Base-by-base conservation (phyloP, 2,113 vertebrate species). In the Pelecanus crispus region DNA sequence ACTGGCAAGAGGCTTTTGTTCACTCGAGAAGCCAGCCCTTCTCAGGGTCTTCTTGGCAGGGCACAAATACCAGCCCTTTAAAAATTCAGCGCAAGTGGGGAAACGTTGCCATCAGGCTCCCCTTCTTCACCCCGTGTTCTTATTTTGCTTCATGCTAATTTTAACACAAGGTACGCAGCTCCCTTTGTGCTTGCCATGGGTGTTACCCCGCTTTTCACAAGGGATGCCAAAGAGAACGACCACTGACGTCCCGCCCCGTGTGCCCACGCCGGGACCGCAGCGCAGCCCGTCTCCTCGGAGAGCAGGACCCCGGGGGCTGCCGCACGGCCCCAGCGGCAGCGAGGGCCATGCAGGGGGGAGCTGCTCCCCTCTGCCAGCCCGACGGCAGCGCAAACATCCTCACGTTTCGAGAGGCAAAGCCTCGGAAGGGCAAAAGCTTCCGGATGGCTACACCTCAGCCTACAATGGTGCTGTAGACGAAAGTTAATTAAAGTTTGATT, bases 401-500 rank as follows among this genome's bases (percentile, higher is more conserved):
- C 70, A 22, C 1, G 0, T 77, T 92, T 86, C 17, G 29, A 81
- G 71, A 86, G 56, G n/a, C 56, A 87, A 81, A 53, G 81, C 89
- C 90, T 92, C 17, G 8, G 40, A 84, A 84, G 45, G 50, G 96
- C 90, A 94, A 84, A 86, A 32, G 17, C 68, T 83, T 94, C 81
- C 7, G 55, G 67, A 77, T 53, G 42, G 81, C 71, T 52, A 40
- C 65, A 24, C 95, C 88, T 93, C 4, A 50, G 94, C 52, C 59
- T 32, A 81, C 63, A 21, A 49, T 22, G 74, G 92, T 65, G 19
- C 79, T 62, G 91, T 5, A 3, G 80, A 95, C 78, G 78, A 44
- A 96, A 68, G 94, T 78, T 97, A 97, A 98, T 98, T 97, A 96
- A 97, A 96, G 87, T 97, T 96, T 97, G 92, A 97, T 97, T 7